Conservation (phyloP, 1,140 invertebrate genomes). For the Drosophila teissieri region DNA sequence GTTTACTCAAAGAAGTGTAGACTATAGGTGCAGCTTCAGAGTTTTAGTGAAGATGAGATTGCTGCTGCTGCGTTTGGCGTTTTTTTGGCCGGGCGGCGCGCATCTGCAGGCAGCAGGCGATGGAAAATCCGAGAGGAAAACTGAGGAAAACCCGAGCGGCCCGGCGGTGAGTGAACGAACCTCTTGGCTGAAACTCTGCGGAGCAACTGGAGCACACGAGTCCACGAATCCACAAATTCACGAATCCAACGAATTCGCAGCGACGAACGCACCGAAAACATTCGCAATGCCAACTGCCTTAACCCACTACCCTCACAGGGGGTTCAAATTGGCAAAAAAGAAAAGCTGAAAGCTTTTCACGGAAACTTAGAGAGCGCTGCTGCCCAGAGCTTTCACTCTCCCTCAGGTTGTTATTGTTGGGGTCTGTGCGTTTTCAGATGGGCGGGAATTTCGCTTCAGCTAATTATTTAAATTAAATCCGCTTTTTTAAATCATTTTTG, state of each 20-base stretch:
- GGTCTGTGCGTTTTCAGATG: slow-evolving; percentile 18
- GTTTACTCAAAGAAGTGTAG: slow-evolving; percentile 3
- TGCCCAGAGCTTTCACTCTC: slow-evolving; percentile 33
- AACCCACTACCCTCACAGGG: slow-evolving; percentile 46
- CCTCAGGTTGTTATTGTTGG: slow-evolving; percentile 34
- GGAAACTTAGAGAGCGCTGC: slow-evolving; percentile 4
- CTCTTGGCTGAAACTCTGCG: slow-evolving; percentile 82
- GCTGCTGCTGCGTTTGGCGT: slow-evolving; percentile 21
- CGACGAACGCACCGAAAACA: slow-evolving; percentile 43
- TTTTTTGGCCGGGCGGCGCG: slow-evolving; percentile 47
- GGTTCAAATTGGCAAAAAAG: slow-evolving; percentile 20
- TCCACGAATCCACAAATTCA: slow-evolving; percentile 11
- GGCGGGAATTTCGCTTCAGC: slow-evolving; percentile 36
- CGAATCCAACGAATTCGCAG: slow-evolving; percentile 29
- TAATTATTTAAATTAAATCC: slow-evolving; percentile 13
- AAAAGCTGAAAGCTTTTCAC: slow-evolving; percentile 46
- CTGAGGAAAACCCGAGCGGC: slow-evolving; percentile 49
- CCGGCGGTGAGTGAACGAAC: slow-evolving; percentile 58
- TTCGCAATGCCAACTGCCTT: slow-evolving; percentile 67
- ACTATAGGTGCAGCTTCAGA: slow-evolving; percentile 27
- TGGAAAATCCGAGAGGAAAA: slow-evolving; percentile 47
- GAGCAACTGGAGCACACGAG: slow-evolving; percentile 76
- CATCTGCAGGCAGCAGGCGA: slow-evolving; percentile 48
- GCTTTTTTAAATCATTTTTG: too few relatives aligned
- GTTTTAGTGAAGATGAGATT: slow-evolving; percentile 14